phyloP scores from a whole-genome alignment of 2,113 vertebrate species.

The Propithecus coquereli region DNA sequence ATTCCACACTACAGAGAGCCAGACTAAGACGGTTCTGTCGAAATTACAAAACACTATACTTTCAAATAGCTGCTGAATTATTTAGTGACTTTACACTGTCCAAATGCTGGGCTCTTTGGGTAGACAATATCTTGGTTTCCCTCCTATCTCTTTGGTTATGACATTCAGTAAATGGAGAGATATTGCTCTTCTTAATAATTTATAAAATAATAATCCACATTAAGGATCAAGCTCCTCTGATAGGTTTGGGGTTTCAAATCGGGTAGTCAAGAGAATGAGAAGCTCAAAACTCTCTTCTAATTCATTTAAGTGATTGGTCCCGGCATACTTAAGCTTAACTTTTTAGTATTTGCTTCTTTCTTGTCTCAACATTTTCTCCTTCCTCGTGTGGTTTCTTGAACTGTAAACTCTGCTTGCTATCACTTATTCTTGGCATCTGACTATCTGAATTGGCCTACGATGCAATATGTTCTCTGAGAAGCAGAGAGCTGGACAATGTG shows the following conservation, averaged over 20 bases:
- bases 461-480: neutral
- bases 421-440: neutral
- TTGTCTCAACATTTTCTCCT: neutral
- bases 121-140: conserved; percentile 85
- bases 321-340: neutral
- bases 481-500: neutral
- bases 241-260: conserved; percentile 54
- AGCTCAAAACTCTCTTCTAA: conserved; percentile 27
- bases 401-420: neutral
- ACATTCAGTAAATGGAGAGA: conserved; percentile 81
- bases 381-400: neutral
- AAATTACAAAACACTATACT: conserved; percentile 82
- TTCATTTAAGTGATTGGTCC: neutral
- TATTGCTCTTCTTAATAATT: conserved; percentile 82
- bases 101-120: conserved; percentile 83
- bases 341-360: neutral
- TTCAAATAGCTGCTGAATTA: conserved; percentile 86
- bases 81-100: conserved; percentile 84
- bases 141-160: conserved; percentile 78
- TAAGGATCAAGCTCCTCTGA: conserved; percentile 63
- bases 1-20: conserved; percentile 36
- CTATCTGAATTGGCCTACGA: neutral
- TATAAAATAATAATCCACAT: conserved; percentile 73
- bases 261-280: neutral
- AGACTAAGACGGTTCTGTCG: conserved; percentile 64